Evolutionary conservation across 2,797 vertebrate species (phyloP), one percentile per base, ranked within the genome.

Genomic region (Gorsachius magnificus): DNA sequence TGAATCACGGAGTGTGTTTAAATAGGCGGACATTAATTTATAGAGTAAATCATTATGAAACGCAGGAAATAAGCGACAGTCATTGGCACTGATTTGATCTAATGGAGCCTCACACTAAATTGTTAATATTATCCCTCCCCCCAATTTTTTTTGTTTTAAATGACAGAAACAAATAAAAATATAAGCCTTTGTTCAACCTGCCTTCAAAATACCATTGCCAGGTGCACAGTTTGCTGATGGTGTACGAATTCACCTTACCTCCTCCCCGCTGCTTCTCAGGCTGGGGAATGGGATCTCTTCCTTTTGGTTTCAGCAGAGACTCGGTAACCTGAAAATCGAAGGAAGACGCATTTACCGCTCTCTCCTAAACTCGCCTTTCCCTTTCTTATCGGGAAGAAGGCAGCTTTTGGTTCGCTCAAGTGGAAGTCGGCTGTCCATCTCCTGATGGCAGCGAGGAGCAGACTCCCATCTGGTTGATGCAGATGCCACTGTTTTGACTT

Each of bases 401-500:
- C 83, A 93, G 92, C 54, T 94, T 95, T 87, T 45, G 93, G 90
- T 95, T 94, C 87, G 95, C 77, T 96, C 4, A 24, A 93, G 95
- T 90, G 86, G 91, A 96, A 96, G 95, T 61, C 79, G 29, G 88
- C 93, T 94, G 96, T 94, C 96, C 97, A 79, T 96, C 58, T 93
- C 92, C 86, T 46, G 68, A 90, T 53, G 89, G 94, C 93, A 94
- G 86, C 11, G 4, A 92, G 80, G 79, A 91, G 94, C 93, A 92
- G 96, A 57, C 46, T 95, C 96, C 96, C 97, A 96, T 97, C 97
- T 97, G 97, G 89, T 60, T 95, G 89, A 89, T 96, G 91, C 93
- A 96, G 96, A 97, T 97, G 96, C 95, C 95, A 97, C 95, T 93
- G 95, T 95, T 97, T 94, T 94, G 94, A 94, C 94, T 97, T 97